Conservation (phyloP, 2,113 vertebrate genomes). For the Sisor rabdophorus region DNA sequence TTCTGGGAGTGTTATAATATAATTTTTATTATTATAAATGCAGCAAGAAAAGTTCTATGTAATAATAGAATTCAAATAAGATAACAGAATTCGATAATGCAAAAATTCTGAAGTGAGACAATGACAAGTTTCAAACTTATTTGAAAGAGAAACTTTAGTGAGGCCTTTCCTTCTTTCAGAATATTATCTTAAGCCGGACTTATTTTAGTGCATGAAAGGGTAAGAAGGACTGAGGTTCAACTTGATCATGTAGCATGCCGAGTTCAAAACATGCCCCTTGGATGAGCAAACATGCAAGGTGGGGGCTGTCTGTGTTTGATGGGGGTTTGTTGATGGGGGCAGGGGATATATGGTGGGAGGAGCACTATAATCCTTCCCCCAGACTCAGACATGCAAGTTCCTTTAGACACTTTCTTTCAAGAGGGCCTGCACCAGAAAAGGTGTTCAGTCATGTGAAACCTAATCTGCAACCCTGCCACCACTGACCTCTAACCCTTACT, state of each 20-base stretch:
- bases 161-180: constrained; percentile 22
- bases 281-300: constrained; percentile 43
- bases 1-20: no score
- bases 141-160: constrained; percentile 6
- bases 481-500: constrained; percentile 71
- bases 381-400: constrained; percentile 53
- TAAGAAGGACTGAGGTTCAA: constrained; percentile 40
- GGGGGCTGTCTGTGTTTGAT: constrained; percentile 25
- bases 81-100: background rate
- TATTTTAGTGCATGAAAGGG: constrained; percentile 43
- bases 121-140: constrained; percentile 5
- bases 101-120: background rate
- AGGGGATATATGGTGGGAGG: constrained; percentile 11
- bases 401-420: constrained; percentile 61
- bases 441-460: constrained; percentile 78
- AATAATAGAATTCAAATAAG: background rate
- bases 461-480: constrained; percentile 73
- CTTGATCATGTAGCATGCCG: constrained; percentile 38
- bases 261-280: constrained; percentile 46
- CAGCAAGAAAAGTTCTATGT: no score
- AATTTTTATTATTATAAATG: no score
- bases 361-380: constrained; percentile 40
- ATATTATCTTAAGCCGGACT: constrained; percentile 39
- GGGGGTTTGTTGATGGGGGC: constrained; percentile 3
- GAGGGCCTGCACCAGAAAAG: constrained; percentile 71